phyloP scores from a whole-genome alignment of 1,140 invertebrate species.

The Nasonia giraulti region DNA sequence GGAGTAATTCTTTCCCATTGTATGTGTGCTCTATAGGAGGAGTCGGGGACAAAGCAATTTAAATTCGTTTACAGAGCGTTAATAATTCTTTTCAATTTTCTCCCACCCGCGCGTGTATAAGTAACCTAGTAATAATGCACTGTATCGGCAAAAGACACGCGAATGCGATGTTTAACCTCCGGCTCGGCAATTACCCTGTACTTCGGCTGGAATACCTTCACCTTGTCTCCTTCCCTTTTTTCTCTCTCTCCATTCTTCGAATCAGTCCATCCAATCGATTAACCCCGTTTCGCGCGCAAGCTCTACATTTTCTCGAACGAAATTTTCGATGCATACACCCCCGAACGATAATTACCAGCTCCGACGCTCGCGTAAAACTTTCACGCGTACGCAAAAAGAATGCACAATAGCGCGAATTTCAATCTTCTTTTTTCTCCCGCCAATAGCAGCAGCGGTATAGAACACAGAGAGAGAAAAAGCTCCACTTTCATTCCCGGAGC shows the following conservation, averaged over 20 bases:
- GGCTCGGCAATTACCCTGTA: too few species aligned
- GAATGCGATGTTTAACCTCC: too few species aligned
- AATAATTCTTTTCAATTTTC: conserved; percentile 5
- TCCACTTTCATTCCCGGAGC: neutral
- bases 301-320: too few species aligned
- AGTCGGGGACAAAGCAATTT: neutral
- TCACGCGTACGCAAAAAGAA: neutral
- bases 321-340: neutral
- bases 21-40: neutral
- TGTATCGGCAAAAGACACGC: too few species aligned
- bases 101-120: neutral
- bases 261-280: neutral
- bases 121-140: too few species aligned
- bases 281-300: neutral
- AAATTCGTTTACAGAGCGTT: neutral
- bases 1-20: neutral
- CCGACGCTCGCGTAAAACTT: neutral
- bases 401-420: neutral
- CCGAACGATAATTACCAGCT: too few species aligned
- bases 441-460: too few species aligned
- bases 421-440: neutral
- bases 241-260: neutral
- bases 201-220: neutral
- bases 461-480: neutral
- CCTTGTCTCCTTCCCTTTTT: neutral